Base-by-base conservation (phyloP, 2,797 vertebrate species). In the Mus caroli region DNA sequence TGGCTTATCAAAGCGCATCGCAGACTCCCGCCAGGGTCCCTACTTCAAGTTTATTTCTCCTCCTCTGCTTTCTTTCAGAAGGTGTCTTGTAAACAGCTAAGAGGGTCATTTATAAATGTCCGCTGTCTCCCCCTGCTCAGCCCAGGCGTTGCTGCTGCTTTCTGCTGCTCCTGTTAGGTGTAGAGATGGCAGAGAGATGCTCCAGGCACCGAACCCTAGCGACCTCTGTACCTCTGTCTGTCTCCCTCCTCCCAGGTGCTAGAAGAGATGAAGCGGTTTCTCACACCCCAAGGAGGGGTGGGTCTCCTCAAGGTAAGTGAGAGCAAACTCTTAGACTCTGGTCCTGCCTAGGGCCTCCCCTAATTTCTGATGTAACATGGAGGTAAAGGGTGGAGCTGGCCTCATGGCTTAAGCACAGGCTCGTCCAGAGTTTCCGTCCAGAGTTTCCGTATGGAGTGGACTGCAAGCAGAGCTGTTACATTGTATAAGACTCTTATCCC, bases 11-110 rank as follows among this genome's bases (percentile, higher is more conserved):
- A 96, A 98, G 98, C 97, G 73, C 98, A 98, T 98, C 97, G 97
- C 97, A 96, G 98, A 98, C 98, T 97, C 97, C 96, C 97, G 98
- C 98, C 98, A 98, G 98, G 97, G 98, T 98, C 98, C 98, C 98
- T 99, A 98, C 98, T 99, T 99, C 98, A 99, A 99, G 98, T 99
- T 99, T 99, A 98, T 98, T 98, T 98, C 98, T 98, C 98, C 97
- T 98, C 97, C 98, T 98, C 98, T 99, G 98, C 98, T 99, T 99
- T 99, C 99, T 98, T 98, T 99, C 98, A 98, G 98, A 98, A 98
- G 98, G 98, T 98, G 98, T 99, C 98, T 98, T 98, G 98, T 99
- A 99, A 99, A 99, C 97, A 98, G 98, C 98, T 98, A 98, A 98
- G 98, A 98, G 98, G 98, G 98, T 98, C 98, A 98, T 99, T 99